Evolutionary conservation across 1,140 invertebrate species (phyloP).

Genomic region (Drosophila orena): DNA sequence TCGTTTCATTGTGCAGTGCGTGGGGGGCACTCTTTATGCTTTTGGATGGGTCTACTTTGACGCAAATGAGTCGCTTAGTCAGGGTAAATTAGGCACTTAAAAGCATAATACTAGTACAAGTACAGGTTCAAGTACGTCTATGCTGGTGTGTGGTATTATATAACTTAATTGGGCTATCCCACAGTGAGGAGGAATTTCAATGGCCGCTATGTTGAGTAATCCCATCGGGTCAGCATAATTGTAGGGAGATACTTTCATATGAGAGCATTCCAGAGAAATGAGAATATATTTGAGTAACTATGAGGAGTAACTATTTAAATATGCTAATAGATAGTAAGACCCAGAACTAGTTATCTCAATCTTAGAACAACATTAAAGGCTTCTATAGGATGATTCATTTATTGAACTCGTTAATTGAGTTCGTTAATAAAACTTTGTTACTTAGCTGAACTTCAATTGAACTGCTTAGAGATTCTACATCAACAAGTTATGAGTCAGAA

Average conservation of each 20-base stretch:
- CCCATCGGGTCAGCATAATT: neutral
- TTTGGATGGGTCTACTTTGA: constrained; percentile 59
- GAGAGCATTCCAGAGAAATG: neutral
- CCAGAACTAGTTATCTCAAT: too few relatives aligned
- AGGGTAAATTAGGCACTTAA: constrained; percentile 61
- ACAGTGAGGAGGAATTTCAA: constrained; percentile 19
- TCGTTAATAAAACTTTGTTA: too few relatives aligned
- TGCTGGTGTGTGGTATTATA: constrained; percentile 18
- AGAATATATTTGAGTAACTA: too few relatives aligned
- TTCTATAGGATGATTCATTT: too few relatives aligned
- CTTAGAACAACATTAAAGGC: too few relatives aligned
- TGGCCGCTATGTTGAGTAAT: constrained; percentile 14
- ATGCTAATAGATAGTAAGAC: too few relatives aligned
- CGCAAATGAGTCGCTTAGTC: constrained; percentile 78
- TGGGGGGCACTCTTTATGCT: constrained; percentile 33
- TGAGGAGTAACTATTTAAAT: too few relatives aligned
- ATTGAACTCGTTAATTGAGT: too few relatives aligned
- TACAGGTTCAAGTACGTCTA: constrained; percentile 37
- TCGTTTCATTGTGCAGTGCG: constrained; percentile 61
- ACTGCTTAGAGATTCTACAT: too few relatives aligned
- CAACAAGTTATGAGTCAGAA: too few relatives aligned
- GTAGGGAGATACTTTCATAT: neutral
- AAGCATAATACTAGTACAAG: constrained; percentile 31
- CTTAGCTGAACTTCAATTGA: too few relatives aligned
- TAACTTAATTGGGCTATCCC: constrained; percentile 35